phyloP scores from a whole-genome alignment of 2,797 vertebrate genomes.

The Muraenolepis orangiensis region DNA sequence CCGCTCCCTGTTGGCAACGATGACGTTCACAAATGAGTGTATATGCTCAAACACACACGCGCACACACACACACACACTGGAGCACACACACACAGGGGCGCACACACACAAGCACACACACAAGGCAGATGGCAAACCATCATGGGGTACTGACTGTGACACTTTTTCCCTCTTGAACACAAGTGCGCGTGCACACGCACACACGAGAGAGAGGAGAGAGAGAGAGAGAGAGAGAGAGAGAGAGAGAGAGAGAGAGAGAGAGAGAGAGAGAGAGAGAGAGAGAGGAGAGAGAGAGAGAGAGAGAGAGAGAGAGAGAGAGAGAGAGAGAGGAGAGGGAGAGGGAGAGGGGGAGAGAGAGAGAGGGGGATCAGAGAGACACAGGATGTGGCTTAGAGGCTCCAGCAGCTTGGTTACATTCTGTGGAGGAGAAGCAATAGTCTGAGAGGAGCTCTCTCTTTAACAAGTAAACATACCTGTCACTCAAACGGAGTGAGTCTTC shows the following conservation, averaged over 20 bases:
- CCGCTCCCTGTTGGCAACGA: conserved; percentile 42
- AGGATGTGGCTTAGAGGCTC: conserved; percentile 58
- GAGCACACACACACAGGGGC: conserved; percentile 8
- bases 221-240: no score
- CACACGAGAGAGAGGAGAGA: conserved; percentile 17
- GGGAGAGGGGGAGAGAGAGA: no score
- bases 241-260: no score
- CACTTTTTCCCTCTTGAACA: conserved; percentile 61
- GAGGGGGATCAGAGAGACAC: conserved; percentile 55
- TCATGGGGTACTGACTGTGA: conserved; percentile 66
- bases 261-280: no score
- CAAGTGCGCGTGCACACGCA: conserved; percentile 27
- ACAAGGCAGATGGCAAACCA: conserved; percentile 68
- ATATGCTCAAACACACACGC: background rate
- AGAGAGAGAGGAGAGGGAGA: no score
- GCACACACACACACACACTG: background rate
- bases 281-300: no score
- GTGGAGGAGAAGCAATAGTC: conserved; percentile 64
- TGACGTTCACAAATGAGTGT: background rate
- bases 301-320: no score
- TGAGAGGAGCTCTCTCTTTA: conserved; percentile 46
- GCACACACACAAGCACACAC: conserved; percentile 22
- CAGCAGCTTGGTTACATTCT: conserved; percentile 68
- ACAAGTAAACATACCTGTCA: conserved; percentile 69
- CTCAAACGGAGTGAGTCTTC: conserved; percentile 51